These are phyloP conservation scores for Drosophila lini DNA, from an alignment of 1,140 invertebrate genomes.

Conservation along the genomic window DNA sequence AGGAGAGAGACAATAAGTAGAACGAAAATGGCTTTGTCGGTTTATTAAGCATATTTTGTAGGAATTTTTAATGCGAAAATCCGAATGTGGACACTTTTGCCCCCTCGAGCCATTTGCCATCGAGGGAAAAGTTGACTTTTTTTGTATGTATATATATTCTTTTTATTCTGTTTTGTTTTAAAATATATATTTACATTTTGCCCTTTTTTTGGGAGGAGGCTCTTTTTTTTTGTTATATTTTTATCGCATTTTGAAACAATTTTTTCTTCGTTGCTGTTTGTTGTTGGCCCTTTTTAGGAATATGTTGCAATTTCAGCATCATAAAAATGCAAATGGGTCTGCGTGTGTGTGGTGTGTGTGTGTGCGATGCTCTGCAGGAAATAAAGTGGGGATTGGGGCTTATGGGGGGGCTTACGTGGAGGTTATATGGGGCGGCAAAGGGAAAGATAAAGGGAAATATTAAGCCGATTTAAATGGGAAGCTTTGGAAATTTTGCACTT, in stretches of 20 bases:
- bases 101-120: constrained; percentile 3
- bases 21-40: constrained; percentile 61
- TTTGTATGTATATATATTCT: neutral
- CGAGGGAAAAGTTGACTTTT: constrained; percentile 30
- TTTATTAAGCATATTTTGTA: constrained; percentile 62
- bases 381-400: constrained; percentile 13
- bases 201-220: constrained; percentile 3
- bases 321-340: constrained; percentile 62
- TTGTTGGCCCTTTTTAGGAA: constrained; percentile 23
- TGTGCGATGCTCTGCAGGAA: neutral
- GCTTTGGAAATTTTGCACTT: constrained; percentile 30
- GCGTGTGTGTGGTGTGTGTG: neutral
- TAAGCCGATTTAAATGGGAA: constrained; percentile 53
- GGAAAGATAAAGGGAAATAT: constrained; percentile 16
- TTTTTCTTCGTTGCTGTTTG: constrained; percentile 15
- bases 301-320: constrained; percentile 62
- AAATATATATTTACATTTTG: constrained; percentile 36
- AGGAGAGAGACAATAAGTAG: constrained; percentile 28
- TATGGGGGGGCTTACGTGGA: neutral
- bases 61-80: constrained; percentile 55
- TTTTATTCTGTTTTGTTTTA: constrained; percentile 20
- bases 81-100: constrained; percentile 23
- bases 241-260: constrained; percentile 48
- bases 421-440: neutral
- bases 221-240: constrained; percentile 12